Percentiles rank a stretch among this genome's conserved stretches.
Evolutionary conservation across 2,113 vertebrate genomes (phyloP).

Genomic region (Eptesicus fuscus): DNA sequence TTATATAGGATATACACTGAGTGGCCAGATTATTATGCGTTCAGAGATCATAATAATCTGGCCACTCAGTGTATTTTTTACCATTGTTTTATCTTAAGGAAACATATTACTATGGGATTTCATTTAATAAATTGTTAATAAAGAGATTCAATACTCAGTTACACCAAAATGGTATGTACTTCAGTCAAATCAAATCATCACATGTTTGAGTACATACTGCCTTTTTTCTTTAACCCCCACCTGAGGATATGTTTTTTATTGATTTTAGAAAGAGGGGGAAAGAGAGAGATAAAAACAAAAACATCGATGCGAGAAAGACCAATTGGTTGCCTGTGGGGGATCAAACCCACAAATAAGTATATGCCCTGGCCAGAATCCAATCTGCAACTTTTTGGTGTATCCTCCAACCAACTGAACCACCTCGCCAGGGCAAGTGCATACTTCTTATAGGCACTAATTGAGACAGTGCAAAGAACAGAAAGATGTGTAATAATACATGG

Average conservation of each 20-base stretch:
- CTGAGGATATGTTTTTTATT: neutral
- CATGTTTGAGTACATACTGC: neutral
- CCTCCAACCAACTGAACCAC: neutral
- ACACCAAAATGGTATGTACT: neutral
- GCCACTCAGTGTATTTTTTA: neutral
- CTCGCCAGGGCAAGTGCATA: neutral
- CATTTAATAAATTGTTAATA: conserved; percentile 24
- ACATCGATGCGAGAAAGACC: neutral
- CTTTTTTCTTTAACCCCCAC: neutral
- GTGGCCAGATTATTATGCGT: too few relatives aligned
- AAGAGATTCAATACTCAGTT: neutral
- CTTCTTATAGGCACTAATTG: neutral
- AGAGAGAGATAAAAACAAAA: neutral
- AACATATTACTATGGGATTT: neutral
- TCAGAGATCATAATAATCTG: too few relatives aligned
- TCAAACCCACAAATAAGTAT: neutral
- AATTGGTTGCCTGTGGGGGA: neutral
- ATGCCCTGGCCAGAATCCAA: neutral
- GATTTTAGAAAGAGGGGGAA: neutral
- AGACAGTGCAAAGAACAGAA: neutral
- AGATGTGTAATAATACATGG: neutral
- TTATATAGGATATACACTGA: too few relatives aligned
- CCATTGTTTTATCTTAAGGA: conserved; percentile 1
- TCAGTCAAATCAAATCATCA: conserved; percentile 11
- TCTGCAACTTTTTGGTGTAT: neutral